Conservation (phyloP, 2,113 vertebrate genomes). For the Malurus melanocephalus region DNA sequence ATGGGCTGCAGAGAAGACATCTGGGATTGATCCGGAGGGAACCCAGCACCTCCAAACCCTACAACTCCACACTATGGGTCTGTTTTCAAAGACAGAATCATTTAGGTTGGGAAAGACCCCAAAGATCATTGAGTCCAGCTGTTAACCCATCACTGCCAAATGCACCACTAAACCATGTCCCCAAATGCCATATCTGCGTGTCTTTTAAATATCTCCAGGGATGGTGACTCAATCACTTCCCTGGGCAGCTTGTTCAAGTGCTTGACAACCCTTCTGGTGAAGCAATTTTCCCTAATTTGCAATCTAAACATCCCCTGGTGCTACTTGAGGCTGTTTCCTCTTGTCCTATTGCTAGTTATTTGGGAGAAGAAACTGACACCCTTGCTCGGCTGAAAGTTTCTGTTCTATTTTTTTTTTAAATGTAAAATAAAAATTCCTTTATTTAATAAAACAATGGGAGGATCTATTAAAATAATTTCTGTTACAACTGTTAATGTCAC, state of each 20-base stretch:
- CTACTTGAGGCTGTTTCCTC: not conserved
- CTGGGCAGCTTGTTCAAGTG: not conserved
- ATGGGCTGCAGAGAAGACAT: accelerated
- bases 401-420: not conserved
- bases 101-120: not conserved
- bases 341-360: not conserved
- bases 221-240: not conserved
- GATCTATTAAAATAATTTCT: not conserved
- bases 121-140: not conserved
- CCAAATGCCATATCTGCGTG: not conserved
- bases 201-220: not conserved
- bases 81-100: not conserved
- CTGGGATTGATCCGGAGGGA: not conserved
- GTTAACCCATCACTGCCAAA: not conserved
- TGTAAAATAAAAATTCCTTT: not conserved
- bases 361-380: not conserved
- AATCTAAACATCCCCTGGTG: not conserved
- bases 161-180: not conserved
- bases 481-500: not conserved
- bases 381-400: not conserved
- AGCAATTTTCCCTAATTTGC: not conserved
- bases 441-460: not conserved
- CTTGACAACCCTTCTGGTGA: not conserved
- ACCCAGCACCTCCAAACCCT: not conserved
- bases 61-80: not conserved